These are phyloP conservation scores for Ammospiza nelsoni DNA, from an alignment of 2,113 vertebrate species.

Conservation along the genomic window DNA sequence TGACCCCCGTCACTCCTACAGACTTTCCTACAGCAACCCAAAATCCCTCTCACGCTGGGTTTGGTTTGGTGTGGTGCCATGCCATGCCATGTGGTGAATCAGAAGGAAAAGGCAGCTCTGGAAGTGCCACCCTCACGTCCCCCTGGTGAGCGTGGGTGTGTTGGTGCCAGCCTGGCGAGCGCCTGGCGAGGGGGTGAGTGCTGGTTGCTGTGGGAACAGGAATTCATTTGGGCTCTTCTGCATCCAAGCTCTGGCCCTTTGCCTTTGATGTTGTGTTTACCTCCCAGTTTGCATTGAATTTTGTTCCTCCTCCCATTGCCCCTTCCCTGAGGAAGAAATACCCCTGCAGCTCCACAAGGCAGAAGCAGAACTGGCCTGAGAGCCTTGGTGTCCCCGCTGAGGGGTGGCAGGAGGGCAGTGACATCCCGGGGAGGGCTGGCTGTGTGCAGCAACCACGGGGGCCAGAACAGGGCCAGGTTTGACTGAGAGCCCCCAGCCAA, in stretches of 20 bases:
- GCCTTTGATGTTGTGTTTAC: fast-evolving
- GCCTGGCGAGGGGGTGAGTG: not conserved
- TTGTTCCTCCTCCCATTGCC: not conserved
- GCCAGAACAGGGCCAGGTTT: fast-evolving
- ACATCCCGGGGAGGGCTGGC: too few species aligned
- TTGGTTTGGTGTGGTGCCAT: fast-evolving
- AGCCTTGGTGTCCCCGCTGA: fast-evolving
- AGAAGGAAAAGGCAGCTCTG: not conserved
- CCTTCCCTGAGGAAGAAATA: not conserved
- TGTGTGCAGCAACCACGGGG: not conserved
- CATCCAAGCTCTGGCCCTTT: not conserved
- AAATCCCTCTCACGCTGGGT: not conserved
- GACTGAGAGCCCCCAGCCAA: not conserved
- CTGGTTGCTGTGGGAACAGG: conserved; percentile 18
- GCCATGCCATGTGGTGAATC: not conserved
- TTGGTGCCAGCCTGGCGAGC: not conserved
- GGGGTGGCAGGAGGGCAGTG: not conserved
- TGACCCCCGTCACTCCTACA: too few species aligned
- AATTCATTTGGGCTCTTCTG: not conserved
- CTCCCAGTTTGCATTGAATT: not conserved
- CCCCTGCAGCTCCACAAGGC: not conserved
- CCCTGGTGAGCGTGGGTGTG: fast-evolving
- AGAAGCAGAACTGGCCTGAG: not conserved
- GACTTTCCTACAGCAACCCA: too few species aligned
- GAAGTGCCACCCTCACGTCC: not conserved